Evolutionary conservation across 1,140 invertebrate species (phyloP).

Genomic region (Amyelois transitella): DNA sequence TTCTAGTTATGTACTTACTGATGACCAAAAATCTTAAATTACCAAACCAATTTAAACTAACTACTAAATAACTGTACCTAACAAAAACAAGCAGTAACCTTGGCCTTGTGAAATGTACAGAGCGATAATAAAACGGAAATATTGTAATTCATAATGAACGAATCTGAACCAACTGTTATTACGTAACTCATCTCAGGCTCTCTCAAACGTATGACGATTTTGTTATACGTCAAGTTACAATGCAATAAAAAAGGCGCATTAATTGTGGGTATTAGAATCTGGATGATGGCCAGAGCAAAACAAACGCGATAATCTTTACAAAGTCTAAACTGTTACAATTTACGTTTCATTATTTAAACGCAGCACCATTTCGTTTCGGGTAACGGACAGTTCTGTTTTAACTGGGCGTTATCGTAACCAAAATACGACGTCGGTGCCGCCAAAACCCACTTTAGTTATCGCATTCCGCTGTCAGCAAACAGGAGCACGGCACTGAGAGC

Average conservation of each 20-base stretch:
- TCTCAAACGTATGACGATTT: not conserved
- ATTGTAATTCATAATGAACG: not conserved
- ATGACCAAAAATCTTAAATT: too few relatives aligned
- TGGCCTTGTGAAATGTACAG: constrained; percentile 35
- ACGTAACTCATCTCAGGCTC: constrained; percentile 8
- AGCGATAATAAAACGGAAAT: constrained; percentile 27
- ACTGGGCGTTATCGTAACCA: constrained; percentile 33
- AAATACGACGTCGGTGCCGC: constrained; percentile 32
- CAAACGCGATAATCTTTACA: constrained; percentile 18
- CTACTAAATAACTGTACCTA: constrained; percentile 11
- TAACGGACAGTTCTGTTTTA: constrained; percentile 31
- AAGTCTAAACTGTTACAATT: constrained; percentile 16
- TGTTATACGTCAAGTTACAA: not conserved
- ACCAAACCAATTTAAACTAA: not conserved
- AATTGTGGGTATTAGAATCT: constrained; percentile 16
- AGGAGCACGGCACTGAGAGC: constrained; percentile 41
- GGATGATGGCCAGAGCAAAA: constrained; percentile 16
- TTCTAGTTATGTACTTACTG: too few relatives aligned
- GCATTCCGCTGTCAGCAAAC: constrained; percentile 55
- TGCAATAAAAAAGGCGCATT: constrained; percentile 1
- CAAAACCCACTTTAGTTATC: constrained; percentile 54
- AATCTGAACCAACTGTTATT: not conserved
- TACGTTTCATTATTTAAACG: constrained; percentile 17
- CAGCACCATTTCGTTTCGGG: constrained; percentile 16
- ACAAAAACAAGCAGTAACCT: constrained; percentile 26